Evolutionary conservation across 2,888 invertebrate species (phyloP).

Genomic region (Leptothorax acervorum): DNA sequence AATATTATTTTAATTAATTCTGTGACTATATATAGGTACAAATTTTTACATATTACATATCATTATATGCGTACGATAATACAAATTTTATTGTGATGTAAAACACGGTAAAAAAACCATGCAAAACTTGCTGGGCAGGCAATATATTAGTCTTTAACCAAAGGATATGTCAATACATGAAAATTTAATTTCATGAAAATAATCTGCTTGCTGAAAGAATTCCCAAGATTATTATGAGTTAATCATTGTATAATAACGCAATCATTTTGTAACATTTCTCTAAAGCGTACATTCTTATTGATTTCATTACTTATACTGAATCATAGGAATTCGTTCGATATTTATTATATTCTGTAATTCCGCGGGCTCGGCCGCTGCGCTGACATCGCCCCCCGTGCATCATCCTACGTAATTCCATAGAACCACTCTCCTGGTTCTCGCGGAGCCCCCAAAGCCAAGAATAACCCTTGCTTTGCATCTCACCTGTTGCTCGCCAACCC

Average conservation of each 20-base stretch:
- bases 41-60: too few species aligned
- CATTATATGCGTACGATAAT: too few species aligned
- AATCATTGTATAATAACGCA: neutral
- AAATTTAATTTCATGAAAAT: neutral
- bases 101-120: too few species aligned
- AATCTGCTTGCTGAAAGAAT: neutral
- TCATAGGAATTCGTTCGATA: neutral
- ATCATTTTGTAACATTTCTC: neutral
- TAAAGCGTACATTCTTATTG: neutral
- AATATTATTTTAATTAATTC: too few species aligned
- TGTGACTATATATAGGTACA: too few species aligned
- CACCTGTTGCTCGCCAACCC: constrained; percentile 84
- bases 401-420: constrained; percentile 36
- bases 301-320: neutral
- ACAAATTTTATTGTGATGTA: too few species aligned
- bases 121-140: too few species aligned
- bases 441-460: constrained; percentile 78
- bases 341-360: constrained; percentile 3
- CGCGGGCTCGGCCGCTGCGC: neutral
- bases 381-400: constrained; percentile 31
- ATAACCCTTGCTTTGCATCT: constrained; percentile 85
- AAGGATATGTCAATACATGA: neutral
- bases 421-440: constrained; percentile 66
- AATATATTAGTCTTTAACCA: neutral
- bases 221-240: neutral